These are phyloP conservation scores for Diachasmimorpha longicaudata DNA, from an alignment of 1,140 invertebrate genomes.

Conservation along the genomic window DNA sequence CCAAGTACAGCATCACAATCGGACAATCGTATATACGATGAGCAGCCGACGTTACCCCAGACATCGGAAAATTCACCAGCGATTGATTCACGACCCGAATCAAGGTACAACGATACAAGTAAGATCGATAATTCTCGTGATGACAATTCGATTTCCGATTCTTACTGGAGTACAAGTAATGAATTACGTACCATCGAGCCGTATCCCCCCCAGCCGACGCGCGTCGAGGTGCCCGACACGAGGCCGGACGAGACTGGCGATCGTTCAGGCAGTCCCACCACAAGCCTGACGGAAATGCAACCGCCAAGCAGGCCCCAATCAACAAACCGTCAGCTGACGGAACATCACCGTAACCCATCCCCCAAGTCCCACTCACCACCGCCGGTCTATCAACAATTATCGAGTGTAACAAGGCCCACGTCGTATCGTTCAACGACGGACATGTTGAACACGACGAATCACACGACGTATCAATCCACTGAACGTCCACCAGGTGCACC, in stretches of 20 bases:
- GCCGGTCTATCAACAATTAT: constrained; percentile 55
- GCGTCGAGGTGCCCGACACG: constrained; percentile 55
- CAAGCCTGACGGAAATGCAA: constrained; percentile 56
- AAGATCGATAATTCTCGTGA: constrained; percentile 32
- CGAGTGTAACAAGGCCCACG: constrained; percentile 41
- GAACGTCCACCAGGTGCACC: constrained; percentile 28
- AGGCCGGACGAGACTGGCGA: constrained; percentile 52
- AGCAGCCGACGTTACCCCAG: constrained; percentile 16
- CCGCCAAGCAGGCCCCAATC: constrained; percentile 38
- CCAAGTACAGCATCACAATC: constrained; percentile 61
- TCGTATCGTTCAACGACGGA: constrained; percentile 34
- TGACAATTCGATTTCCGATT: constrained; percentile 35
- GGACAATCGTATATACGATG: constrained; percentile 51
- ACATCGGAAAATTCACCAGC: constrained; percentile 46
- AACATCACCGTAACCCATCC: constrained; percentile 50
- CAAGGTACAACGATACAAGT: constrained; percentile 31
- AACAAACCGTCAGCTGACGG: constrained; percentile 52
- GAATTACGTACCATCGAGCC: constrained; percentile 46
- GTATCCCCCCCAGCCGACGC: constrained; percentile 51
- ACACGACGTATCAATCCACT: constrained; percentile 41
- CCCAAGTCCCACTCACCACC: constrained; percentile 53
- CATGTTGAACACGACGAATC: constrained; percentile 39
- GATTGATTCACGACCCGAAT: constrained; percentile 34
- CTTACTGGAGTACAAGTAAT: constrained; percentile 46
- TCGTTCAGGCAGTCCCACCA: constrained; percentile 32